Base-by-base conservation (phyloP, 2,797 vertebrate genomes). In the Novumbra hubbsi region DNA sequence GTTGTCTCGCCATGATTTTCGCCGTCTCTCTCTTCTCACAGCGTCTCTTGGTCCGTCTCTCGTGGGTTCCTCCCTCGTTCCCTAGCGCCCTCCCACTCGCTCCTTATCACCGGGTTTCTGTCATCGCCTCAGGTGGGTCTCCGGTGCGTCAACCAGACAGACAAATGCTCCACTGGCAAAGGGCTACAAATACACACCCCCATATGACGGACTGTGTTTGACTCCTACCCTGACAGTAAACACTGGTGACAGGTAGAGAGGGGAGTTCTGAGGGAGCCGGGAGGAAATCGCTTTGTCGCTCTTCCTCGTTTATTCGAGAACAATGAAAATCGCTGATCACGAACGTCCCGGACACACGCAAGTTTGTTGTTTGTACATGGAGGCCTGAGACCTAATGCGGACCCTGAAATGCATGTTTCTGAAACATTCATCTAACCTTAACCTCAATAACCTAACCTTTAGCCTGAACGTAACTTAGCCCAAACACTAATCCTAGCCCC, bases 161-260 rank as follows among this genome's bases (percentile, higher is more conserved):
- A 48, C 62, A 74, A 69, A 82, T n/a, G 71, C 80, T 86, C 87
- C 84, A 79, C 85, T 88, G 85, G 85, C 86, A 84, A 78, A 82
- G 71, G 80, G 77, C 86, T 83, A 86, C 88, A 88, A 88, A 92
- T 86, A 88, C 84, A 84, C 81, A 69, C 62, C 27, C 24, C 55
- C 87, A 79, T 85, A 84, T 85, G 74, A 79, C 64, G 66, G 72
- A 76, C 76, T 78, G 68, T 4, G 78, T 85, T 79, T 81, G 86
- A 81, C 80, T 87, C 19, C 5, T 34, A 27, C 30, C 3, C 71
- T 80, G 83, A 88, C 76, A 84, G 80, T 84, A 78, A 84, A 76
- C 80, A 75, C 71, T 67, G n/a, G 75, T 78, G 72, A 82, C 11
- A 2, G 63, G 73, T 74, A 75, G 41, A 34, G 52, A 21, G 34